Conservation (phyloP, 2,113 vertebrate genomes). For the Mormyrus lacerda region DNA sequence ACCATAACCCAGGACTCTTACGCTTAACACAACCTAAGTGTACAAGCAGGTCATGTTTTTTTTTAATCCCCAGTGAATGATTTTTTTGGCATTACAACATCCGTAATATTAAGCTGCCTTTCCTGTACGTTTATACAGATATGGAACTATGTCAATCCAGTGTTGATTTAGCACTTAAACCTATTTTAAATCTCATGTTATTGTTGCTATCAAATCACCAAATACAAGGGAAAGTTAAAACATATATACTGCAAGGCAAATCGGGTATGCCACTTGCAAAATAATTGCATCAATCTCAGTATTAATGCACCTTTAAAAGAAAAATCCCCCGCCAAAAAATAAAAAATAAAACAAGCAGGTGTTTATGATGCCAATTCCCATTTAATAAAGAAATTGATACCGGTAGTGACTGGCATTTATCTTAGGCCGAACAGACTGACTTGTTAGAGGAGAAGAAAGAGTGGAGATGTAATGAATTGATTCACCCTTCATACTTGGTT, state of each 20-base stretch:
- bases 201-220: not conserved
- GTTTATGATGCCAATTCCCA: not conserved
- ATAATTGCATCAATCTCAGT: not conserved
- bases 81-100: not conserved
- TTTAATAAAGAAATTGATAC: not conserved
- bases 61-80: constrained; percentile 2
- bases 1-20: not conserved
- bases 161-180: not conserved
- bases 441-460: constrained; percentile 52
- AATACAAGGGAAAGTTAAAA: not conserved
- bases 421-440: not conserved
- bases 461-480: constrained; percentile 56
- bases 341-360: not conserved
- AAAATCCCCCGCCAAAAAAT: not conserved
- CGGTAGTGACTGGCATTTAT: not conserved
- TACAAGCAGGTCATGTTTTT: not conserved
- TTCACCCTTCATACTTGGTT: constrained; percentile 66
- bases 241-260: not conserved
- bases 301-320: not conserved
- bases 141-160: not conserved
- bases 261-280: not conserved
- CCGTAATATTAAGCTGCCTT: not conserved
- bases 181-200: constrained; percentile 1
- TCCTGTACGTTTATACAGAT: not conserved
- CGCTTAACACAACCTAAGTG: not conserved